phyloP scores from a whole-genome alignment of 35 echinoderm and acorn worm species.

The Ophiothrix spiculata region DNA sequence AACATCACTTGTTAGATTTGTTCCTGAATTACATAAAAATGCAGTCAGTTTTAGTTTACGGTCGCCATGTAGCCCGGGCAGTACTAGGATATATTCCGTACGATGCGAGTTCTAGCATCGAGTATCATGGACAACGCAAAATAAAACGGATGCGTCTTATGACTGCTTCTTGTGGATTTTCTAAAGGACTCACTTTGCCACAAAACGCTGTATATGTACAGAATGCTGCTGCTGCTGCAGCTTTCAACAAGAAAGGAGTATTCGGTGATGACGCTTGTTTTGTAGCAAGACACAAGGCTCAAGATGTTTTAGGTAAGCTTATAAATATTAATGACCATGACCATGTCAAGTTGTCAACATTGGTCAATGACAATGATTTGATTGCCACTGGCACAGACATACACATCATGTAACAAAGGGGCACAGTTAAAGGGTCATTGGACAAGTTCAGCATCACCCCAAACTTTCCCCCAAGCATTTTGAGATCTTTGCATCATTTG shows the following conservation, averaged over 20 bases:
- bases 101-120: slow-evolving; percentile 72
- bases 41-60: slow-evolving; percentile 97
- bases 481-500: too few species aligned
- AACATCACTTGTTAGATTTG: neutral
- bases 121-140: slow-evolving; percentile 35
- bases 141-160: slow-evolving; percentile 60
- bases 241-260: slow-evolving; percentile 78
- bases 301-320: slow-evolving; percentile 85
- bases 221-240: slow-evolving; percentile 25
- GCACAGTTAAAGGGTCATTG: too few species aligned
- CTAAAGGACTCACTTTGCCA: slow-evolving; percentile 54
- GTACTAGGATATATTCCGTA: slow-evolving; percentile 84
- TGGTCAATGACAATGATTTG: too few species aligned
- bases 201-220: slow-evolving; percentile 14
- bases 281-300: slow-evolving; percentile 72
- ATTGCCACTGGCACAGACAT: too few species aligned
- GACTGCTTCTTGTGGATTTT: slow-evolving; percentile 89
- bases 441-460: too few species aligned
- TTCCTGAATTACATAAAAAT: slow-evolving; percentile 37
- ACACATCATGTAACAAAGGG: too few species aligned
- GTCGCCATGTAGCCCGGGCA: slow-evolving; percentile 78
- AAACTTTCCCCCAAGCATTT: too few species aligned
- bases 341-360: too few species aligned
- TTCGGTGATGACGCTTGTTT: slow-evolving; percentile 99
- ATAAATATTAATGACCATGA: too few species aligned